These are phyloP conservation scores for Thunnus thynnus DNA, from an alignment of 2,113 vertebrate species.

Conservation along the genomic window DNA sequence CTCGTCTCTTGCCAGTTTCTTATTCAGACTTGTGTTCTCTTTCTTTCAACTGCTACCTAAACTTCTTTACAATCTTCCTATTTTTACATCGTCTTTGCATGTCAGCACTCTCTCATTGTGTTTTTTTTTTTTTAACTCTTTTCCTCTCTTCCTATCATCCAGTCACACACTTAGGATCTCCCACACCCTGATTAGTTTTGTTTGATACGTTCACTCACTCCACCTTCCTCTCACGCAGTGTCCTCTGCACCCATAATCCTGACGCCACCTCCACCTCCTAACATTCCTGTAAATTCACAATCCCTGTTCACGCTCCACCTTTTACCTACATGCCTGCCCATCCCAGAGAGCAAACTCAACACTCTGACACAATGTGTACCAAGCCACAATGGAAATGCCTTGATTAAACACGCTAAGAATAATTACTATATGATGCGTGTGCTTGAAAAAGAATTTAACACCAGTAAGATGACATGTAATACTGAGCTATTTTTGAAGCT, in stretches of 20 bases:
- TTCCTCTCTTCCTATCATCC: background rate
- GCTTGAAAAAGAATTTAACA: background rate
- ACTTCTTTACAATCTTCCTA: background rate
- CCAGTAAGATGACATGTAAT: background rate
- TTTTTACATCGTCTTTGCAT: background rate
- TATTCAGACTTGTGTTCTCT: background rate
- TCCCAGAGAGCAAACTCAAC: slow-evolving; percentile 76
- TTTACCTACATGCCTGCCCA: slow-evolving; percentile 60
- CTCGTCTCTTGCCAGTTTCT: background rate
- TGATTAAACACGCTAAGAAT: slow-evolving; percentile 43
- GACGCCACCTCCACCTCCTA: background rate
- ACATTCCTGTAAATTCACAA: slow-evolving; percentile 28
- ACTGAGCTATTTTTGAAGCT: background rate
- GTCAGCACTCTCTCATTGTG: background rate
- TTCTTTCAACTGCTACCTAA: background rate
- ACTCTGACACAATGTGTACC: slow-evolving; percentile 38
- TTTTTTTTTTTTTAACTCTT: background rate
- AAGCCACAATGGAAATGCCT: slow-evolving; percentile 12
- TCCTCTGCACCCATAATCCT: background rate
- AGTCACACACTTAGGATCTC: background rate
- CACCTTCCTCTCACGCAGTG: slow-evolving; percentile 6
- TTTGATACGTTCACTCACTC: background rate
- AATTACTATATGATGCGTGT: slow-evolving; percentile 1
- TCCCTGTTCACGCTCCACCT: slow-evolving; percentile 61
- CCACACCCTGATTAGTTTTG: background rate